Base-by-base conservation (phyloP, 2,113 vertebrate species). In the Heliornis fulica region DNA sequence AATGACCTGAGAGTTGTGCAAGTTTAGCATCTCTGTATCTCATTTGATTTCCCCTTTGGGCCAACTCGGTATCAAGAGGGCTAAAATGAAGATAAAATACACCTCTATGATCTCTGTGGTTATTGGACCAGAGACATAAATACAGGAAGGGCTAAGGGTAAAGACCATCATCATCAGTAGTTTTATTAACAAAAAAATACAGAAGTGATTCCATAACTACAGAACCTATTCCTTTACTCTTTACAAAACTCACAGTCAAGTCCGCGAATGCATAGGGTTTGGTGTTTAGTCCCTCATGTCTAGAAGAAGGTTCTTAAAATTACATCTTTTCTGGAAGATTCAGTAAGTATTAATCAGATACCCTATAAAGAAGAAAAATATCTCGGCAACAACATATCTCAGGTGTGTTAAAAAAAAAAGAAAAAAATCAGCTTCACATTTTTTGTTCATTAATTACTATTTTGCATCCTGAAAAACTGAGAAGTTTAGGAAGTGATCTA, bases 1-100 rank as follows among this genome's bases (percentile, higher is more conserved):
- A 98, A 98, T 97, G 96, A 97, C 95, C 93, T 90, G 82, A 85
- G 97, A 97, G 95, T 90, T 96, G 90, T 97, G 95, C 94, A 93
- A 96, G 94, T 97, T 95, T 97, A 95, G 97, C 95, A 95, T 89
- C 96, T 97, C 94, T 96, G 59, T 79, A 95, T 96, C 83, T 97
- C 96, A 94, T 97, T 96, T 98, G 97, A 97, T 97, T 97, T 95
- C 83, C 95, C 97, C 96, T 95, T 96, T 95, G 97, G 97, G 96
- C 93, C 96, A 93, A 96, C 97, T 95, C 45, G 93, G 86, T 97
- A 97, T 80, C 95, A 87, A 86, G 95, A 96, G 93, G 72, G 70
- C 43, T 84, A 88, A 96, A 97, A 98, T 96, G 90, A 97, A 98
- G 97, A 97, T 95, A 94, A 98, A 97, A 94, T 90, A 90, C 54